phyloP scores from a whole-genome alignment of 2,113 vertebrate genomes.

The Phocoena sinus region DNA sequence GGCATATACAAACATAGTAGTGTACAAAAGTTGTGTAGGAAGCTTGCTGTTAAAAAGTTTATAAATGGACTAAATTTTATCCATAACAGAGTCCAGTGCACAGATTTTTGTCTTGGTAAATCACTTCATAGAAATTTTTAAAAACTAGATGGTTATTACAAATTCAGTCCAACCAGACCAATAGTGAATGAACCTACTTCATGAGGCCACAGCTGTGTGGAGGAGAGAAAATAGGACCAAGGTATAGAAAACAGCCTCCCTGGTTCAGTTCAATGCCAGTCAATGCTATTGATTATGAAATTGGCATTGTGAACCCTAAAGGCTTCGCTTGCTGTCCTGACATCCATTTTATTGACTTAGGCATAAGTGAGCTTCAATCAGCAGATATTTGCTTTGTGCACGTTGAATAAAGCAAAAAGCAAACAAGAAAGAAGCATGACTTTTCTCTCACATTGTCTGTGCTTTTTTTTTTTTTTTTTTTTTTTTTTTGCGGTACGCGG shows the following conservation, averaged over 20 bases:
- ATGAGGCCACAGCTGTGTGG: not conserved
- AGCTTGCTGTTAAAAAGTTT: constrained; percentile 10
- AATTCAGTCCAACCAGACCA: not conserved
- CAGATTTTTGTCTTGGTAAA: not conserved
- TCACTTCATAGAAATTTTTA: not conserved
- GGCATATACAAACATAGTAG: not conserved
- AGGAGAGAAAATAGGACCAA: not conserved
- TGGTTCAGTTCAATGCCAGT: not conserved
- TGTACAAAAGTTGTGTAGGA: constrained; percentile 35
- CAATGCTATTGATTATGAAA: not conserved
- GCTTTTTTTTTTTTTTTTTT: not conserved
- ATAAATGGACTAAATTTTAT: constrained; percentile 18
- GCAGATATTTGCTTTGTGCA: not conserved
- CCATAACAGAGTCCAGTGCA: not conserved
- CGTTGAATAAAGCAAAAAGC: constrained; percentile 1
- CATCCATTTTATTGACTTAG: not conserved
- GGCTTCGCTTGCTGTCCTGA: not conserved
- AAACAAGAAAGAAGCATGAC: not conserved
- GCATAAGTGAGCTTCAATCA: not conserved
- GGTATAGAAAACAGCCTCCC: not conserved
- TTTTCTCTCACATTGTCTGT: not conserved
- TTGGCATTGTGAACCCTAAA: not conserved
- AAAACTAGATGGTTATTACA: not conserved
- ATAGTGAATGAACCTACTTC: not conserved
- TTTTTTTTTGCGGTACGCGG: too few relatives aligned